Evolutionary conservation across 1,140 invertebrate genomes (phyloP), one percentile per base, ranked within the genome.

Genomic region (Lasioglossum albipes): DNA sequence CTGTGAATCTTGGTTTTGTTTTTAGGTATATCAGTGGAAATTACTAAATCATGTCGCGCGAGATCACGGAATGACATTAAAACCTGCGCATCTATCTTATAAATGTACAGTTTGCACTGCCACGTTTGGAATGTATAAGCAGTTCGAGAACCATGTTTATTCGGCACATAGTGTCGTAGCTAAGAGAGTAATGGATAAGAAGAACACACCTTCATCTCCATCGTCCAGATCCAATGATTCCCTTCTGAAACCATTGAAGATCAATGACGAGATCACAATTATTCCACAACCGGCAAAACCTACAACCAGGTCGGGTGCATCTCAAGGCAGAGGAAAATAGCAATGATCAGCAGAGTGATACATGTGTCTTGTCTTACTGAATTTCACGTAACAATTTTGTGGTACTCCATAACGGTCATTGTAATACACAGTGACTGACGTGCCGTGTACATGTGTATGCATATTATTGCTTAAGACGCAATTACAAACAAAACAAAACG

Each of bases 71-170:
- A 96, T 98, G 95, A 97, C 96, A 20, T 93, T 98, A 77, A 98
- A 98, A 89, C 97, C 97, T 10, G 97, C 97, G 42, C 97, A 98
- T 93, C 93, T 98, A 36, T 98, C 97, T 12, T 98, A 98, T 94
- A 98, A 98, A 91, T 98, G 97, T 93, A 98, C 97, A 42, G 97
- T 98, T 7, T 98, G 97, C 92, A 98, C 97, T 70, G 97, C 97
- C 65, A 98, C 97, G 13, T 98, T 98, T 89, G 97, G 97, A 79
- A 97, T 98, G 96, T 98, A 98, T 94, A 97, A 97, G 93, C 96
- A 98, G 87, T 98, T 98, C 89, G 97, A 98, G 90, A 98, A 97
- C 91, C 98, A 98, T 91, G 97, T 98, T 2, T 98, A 98, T 88
- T 97, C 97, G 7, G 97, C 97, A 7, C 97, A 98, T 88, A 97